These are phyloP conservation scores for Brenthis daphne DNA, from an alignment of 2,888 invertebrate species.

Conservation along the genomic window DNA sequence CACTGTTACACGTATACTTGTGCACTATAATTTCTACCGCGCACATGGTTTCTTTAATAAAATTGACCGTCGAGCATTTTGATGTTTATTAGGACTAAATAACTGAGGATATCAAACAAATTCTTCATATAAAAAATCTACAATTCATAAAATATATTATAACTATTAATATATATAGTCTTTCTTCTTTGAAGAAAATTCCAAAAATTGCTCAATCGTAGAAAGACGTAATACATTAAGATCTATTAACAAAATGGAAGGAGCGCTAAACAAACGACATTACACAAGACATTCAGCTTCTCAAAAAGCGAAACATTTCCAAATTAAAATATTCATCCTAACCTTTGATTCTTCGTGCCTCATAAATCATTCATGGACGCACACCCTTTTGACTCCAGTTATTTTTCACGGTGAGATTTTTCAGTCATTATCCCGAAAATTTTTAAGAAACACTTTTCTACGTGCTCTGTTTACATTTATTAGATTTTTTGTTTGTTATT, in stretches of 20 bases:
- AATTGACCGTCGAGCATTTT: too few species aligned
- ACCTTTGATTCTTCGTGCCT: slow-evolving; percentile 49
- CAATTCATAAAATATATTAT: too few species aligned
- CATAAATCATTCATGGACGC: slow-evolving; percentile 41
- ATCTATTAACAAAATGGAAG: neutral
- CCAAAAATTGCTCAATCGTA: neutral
- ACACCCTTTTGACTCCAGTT: slow-evolving; percentile 37
- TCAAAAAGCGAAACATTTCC: slow-evolving; percentile 31
- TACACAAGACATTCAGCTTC: slow-evolving; percentile 14
- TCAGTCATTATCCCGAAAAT: slow-evolving; percentile 31
- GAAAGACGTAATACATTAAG: neutral
- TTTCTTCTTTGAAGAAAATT: neutral
- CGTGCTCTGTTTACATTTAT: slow-evolving; percentile 30
- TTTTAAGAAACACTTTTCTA: slow-evolving; percentile 32
- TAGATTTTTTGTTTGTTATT: slow-evolving; percentile 16
- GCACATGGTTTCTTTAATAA: too few species aligned
- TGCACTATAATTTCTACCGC: too few species aligned
- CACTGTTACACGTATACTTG: too few species aligned
- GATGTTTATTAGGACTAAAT: too few species aligned
- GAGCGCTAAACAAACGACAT: neutral
- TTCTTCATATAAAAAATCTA: too few species aligned
- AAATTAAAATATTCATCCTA: slow-evolving; percentile 43
- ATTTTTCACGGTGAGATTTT: slow-evolving; percentile 36
- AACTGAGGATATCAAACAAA: too few species aligned
- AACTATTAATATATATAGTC: too few species aligned